A percentile compares a stretch with the other conserved stretches of the same genome.
Conservation (phyloP, 2,113 vertebrate genomes). For the Uropsilus gracilis region DNA sequence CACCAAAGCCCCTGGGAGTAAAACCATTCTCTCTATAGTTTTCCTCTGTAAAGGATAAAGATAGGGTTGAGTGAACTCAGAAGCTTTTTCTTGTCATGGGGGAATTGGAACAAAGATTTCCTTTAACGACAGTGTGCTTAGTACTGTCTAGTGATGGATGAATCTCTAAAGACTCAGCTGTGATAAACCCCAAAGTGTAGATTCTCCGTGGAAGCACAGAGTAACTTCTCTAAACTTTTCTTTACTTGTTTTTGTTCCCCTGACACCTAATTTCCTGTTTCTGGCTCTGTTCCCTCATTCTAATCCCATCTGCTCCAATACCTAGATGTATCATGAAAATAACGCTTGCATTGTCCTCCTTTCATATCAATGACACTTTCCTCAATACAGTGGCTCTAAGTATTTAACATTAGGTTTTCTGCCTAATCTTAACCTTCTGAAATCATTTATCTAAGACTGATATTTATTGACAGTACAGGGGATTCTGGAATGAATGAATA, state of each 20-base stretch:
- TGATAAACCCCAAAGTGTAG: constrained; percentile 30
- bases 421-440: neutral
- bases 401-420: neutral
- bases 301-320: constrained; percentile 38
- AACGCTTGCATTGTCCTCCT: neutral
- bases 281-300: constrained; percentile 38
- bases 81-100: constrained; percentile 69
- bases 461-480: neutral
- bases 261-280: constrained; percentile 56
- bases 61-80: constrained; percentile 75
- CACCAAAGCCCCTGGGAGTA: constrained; percentile 55
- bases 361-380: neutral
- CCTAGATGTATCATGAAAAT: neutral
- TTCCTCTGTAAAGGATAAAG: constrained; percentile 76
- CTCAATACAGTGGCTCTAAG: neutral
- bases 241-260: constrained; percentile 32
- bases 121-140: constrained; percentile 70
- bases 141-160: constrained; percentile 63
- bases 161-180: constrained; percentile 67
- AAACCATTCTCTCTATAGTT: constrained; percentile 67
- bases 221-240: constrained; percentile 70
- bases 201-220: neutral
- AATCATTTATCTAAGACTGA: neutral
- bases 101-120: constrained; percentile 78
- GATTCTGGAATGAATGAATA: neutral